phyloP scores from a whole-genome alignment of 2,113 vertebrate genomes.

The Pelobates fuscus region DNA sequence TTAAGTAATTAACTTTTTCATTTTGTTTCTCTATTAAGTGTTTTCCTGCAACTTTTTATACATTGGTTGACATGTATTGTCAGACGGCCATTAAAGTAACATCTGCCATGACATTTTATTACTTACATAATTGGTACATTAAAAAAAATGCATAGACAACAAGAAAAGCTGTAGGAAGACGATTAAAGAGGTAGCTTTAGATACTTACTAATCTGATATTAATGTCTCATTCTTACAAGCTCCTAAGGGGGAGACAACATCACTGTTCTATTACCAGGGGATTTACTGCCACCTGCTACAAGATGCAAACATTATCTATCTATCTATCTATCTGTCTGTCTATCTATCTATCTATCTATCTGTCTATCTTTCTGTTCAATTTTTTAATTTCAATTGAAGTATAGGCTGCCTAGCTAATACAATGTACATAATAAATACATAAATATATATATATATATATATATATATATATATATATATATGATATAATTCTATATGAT shows the following conservation, averaged over 20 bases:
- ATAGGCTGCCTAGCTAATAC: no score
- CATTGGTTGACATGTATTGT: slow-evolving; percentile 7
- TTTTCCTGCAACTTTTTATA: neutral
- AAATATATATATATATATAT: no score
- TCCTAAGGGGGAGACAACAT: neutral
- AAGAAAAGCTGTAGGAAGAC: neutral
- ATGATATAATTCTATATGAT: no score
- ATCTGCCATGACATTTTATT: slow-evolving; percentile 31
- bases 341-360: no score
- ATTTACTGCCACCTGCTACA: no score
- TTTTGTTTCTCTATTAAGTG: slow-evolving; percentile 19
- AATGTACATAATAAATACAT: no score
- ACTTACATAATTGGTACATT: slow-evolving; percentile 18
- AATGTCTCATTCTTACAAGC: neutral
- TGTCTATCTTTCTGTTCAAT: no score
- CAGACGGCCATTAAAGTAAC: slow-evolving; percentile 5
- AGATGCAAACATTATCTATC: no score
- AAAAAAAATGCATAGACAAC: neutral
- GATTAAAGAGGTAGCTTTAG: neutral
- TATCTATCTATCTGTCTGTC: no score
- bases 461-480: no score
- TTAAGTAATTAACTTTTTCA: slow-evolving; percentile 29
- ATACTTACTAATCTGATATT: neutral
- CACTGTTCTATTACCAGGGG: no score
- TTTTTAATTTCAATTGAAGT: no score